Percentiles rank a stretch among this genome's conserved stretches.
These are phyloP conservation scores for Hyppa rectilinea DNA, from an alignment of 2,888 invertebrate genomes.

Conservation along the genomic window DNA sequence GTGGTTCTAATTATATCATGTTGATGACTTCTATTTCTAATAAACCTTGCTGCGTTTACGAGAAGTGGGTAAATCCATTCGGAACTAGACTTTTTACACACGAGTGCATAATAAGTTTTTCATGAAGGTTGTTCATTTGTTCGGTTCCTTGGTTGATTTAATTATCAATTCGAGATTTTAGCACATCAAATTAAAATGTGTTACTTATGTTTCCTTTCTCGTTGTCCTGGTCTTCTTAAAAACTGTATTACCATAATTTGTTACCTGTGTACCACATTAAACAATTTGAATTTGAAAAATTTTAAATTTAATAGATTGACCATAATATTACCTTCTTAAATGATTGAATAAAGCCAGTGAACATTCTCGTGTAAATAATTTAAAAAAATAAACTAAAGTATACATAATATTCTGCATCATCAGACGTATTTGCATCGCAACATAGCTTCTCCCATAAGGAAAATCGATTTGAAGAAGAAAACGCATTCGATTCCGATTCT, in stretches of 20 bases:
- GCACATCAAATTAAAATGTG: too few species aligned
- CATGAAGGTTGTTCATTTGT: conserved; percentile 35
- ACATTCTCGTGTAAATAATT: not conserved
- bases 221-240: too few species aligned
- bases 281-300: too few species aligned
- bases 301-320: not conserved
- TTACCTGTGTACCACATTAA: too few species aligned
- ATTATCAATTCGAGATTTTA: not conserved
- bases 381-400: not conserved
- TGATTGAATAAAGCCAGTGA: not conserved
- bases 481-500: conserved; percentile 14
- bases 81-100: conserved; percentile 60
- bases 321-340: not conserved
- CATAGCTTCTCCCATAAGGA: conserved; percentile 22
- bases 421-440: conserved; percentile 11
- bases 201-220: too few species aligned
- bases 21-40: conserved; percentile 62
- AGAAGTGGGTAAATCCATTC: conserved; percentile 66
- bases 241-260: too few species aligned
- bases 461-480: conserved; percentile 45
- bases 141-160: not conserved
- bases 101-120: conserved; percentile 45
- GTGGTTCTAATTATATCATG: conserved; percentile 57
- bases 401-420: not conserved
- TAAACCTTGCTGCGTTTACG: conserved; percentile 57